Conservation (phyloP, 1,140 invertebrate genomes). For the Tetramorium simillimum region DNA sequence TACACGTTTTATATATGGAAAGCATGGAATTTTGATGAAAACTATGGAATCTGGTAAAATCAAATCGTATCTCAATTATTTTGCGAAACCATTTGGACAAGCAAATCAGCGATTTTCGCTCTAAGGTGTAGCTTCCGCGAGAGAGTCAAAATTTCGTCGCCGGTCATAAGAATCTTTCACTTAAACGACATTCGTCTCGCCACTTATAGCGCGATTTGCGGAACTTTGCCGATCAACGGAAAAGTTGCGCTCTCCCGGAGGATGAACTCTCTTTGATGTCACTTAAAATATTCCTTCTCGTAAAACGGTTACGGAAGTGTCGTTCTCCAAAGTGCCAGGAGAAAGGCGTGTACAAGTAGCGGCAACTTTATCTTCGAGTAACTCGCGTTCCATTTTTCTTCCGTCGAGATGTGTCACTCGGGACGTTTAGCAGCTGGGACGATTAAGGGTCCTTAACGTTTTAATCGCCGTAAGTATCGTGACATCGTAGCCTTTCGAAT, state of each 20-base stretch:
- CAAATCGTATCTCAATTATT: background rate
- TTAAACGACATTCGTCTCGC: slow-evolving; percentile 12
- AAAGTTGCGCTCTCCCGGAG: slow-evolving; percentile 16
- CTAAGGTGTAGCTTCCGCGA: background rate
- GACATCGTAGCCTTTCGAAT: background rate
- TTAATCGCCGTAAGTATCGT: slow-evolving; percentile 26
- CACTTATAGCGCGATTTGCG: slow-evolving; percentile 31
- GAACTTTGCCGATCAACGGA: slow-evolving; percentile 25
- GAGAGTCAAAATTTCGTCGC: background rate
- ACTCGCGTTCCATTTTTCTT: slow-evolving; percentile 51
- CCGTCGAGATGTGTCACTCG: slow-evolving; percentile 16
- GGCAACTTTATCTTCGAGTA: slow-evolving; percentile 45
- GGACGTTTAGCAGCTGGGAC: slow-evolving; percentile 22
- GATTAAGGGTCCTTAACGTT: slow-evolving; percentile 37
- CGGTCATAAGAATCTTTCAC: slow-evolving; percentile 19
- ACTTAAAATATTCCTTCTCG: slow-evolving; percentile 51
- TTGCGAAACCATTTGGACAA: background rate
- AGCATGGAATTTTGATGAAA: slow-evolving; percentile 26
- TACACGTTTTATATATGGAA: slow-evolving; percentile 3
- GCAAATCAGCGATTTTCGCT: background rate
- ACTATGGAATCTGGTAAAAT: background rate
- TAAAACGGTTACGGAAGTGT: slow-evolving; percentile 53
- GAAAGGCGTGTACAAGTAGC: slow-evolving; percentile 35
- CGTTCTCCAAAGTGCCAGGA: slow-evolving; percentile 27
- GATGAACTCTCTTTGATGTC: slow-evolving; percentile 30